Percentiles rank a stretch among this genome's conserved stretches.
Evolutionary conservation across 2,113 vertebrate genomes (phyloP).

Genomic region (Numida meleagris): DNA sequence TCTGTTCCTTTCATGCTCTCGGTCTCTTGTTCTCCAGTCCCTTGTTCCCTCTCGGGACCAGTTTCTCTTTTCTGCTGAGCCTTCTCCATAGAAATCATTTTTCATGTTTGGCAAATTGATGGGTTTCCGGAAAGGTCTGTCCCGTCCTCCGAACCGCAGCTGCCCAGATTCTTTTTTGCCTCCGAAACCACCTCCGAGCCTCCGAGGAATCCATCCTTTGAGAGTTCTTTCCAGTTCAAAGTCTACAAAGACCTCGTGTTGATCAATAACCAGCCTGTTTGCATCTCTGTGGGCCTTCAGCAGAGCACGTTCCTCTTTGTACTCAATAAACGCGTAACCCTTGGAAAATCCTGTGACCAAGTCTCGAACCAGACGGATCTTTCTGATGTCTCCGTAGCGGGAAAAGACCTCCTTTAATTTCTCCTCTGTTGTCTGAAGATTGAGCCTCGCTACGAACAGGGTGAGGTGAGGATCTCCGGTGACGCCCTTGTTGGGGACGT

Average conservation of each 20-base stretch:
- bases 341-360: conserved; percentile 94
- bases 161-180: conserved; percentile 97
- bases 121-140: conserved; percentile 94
- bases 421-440: conserved; percentile 90
- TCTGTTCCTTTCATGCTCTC: conserved; percentile 74
- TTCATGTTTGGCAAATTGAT: conserved; percentile 83
- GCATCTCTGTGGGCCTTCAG: conserved; percentile 89
- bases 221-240: conserved; percentile 92
- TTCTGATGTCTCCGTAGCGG: conserved; percentile 89
- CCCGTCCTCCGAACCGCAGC: conserved; percentile 92
- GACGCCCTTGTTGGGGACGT: conserved; percentile 90
- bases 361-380: conserved; percentile 90
- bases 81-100: conserved; percentile 70
- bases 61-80: conserved; percentile 70
- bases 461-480: conserved; percentile 90
- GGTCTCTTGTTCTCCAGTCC: conserved; percentile 74
- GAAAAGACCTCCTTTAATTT: conserved; percentile 90
- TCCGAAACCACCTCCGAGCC: conserved; percentile 92
- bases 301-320: conserved; percentile 89
- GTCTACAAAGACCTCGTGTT: conserved; percentile 92
- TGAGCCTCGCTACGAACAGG: conserved; percentile 90
- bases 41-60: conserved; percentile 77
- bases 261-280: conserved; percentile 91
- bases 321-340: conserved; percentile 92
- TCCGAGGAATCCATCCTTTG: conserved; percentile 92